A percentile compares a stretch with the other conserved stretches of the same genome.
Conservation (phyloP, 2,797 vertebrate species). For the Spatula clypeata region DNA sequence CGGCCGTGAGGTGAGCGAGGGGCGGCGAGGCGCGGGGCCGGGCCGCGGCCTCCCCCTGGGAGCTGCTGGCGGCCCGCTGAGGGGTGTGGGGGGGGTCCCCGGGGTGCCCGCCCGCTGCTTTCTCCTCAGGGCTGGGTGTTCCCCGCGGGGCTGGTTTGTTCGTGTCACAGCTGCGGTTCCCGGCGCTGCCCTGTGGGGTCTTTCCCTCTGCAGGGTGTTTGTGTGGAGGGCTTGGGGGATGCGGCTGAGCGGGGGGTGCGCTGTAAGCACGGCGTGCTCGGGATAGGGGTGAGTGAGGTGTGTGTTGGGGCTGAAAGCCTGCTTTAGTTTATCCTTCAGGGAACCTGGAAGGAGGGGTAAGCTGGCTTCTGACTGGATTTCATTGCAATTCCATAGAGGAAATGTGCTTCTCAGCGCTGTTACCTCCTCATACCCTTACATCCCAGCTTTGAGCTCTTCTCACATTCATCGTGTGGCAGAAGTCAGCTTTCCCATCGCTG, state of each 20-base stretch:
- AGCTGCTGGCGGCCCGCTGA: background rate
- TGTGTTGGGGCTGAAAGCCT: background rate
- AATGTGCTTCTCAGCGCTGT: background rate
- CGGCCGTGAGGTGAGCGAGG: no score
- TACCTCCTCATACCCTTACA: background rate
- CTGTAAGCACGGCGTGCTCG: background rate
- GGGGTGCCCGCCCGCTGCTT: background rate
- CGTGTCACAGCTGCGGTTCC: background rate
- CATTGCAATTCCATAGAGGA: background rate
- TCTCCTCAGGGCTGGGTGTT: background rate
- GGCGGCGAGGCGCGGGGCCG: no score
- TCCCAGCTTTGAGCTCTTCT: background rate
- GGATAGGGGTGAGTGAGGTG: background rate
- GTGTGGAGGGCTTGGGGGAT: background rate
- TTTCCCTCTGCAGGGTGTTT: background rate
- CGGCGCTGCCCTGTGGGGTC: background rate
- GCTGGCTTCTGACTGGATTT: background rate
- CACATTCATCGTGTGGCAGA: background rate
- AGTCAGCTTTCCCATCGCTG: background rate
- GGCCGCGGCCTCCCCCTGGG: no score
- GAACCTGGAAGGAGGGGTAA: background rate
- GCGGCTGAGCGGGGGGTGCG: background rate
- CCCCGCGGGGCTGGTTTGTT: background rate
- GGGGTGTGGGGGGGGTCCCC: background rate
- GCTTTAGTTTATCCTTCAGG: background rate